Conservation (phyloP, 2,888 invertebrate genomes). For the Pseudolycoriella hygida region DNA sequence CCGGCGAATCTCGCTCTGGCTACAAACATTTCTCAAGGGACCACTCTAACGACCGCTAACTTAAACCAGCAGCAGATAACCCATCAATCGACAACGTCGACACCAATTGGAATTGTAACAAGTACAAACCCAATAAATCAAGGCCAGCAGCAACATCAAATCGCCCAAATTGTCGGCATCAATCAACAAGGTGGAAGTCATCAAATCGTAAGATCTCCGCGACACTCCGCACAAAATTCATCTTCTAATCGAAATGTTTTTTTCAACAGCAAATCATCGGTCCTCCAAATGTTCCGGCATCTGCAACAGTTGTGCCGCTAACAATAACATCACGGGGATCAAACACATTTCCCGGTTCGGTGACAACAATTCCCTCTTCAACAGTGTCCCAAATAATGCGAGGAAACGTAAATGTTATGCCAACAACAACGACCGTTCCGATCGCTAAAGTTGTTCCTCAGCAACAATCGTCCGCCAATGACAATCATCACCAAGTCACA, state of each 20-base stretch:
- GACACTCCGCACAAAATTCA: too few relatives aligned
- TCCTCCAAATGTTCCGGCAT: conserved; percentile 14
- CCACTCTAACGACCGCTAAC: conserved; percentile 4
- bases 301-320: conserved; percentile 24
- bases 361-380: conserved; percentile 4
- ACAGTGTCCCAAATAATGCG: conserved; percentile 1
- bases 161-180: conserved; percentile 20
- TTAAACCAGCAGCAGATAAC: conserved; percentile 10
- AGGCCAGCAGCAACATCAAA: conserved; percentile 9
- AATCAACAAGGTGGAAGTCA: conserved; percentile 5
- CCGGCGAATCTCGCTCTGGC: conserved; percentile 1
- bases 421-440: conserved; percentile 17
- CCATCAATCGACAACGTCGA: conserved; percentile 11
- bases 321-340: conserved; percentile 18
- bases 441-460: conserved; percentile 26
- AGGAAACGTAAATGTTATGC: conserved; percentile 2
- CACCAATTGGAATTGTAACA: conserved; percentile 11
- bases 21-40: conserved; percentile 4
- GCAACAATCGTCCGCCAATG: conserved; percentile 10
- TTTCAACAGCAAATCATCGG: conserved; percentile 5
- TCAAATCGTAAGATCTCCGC: conserved; percentile 12
- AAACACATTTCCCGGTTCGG: conserved; percentile 1
- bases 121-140: conserved; percentile 4
- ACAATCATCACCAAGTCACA: conserved; percentile 9
- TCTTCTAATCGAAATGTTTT: neutral